Conservation (phyloP, 1,140 invertebrate species). For the Parasteatoda tepidariorum region DNA sequence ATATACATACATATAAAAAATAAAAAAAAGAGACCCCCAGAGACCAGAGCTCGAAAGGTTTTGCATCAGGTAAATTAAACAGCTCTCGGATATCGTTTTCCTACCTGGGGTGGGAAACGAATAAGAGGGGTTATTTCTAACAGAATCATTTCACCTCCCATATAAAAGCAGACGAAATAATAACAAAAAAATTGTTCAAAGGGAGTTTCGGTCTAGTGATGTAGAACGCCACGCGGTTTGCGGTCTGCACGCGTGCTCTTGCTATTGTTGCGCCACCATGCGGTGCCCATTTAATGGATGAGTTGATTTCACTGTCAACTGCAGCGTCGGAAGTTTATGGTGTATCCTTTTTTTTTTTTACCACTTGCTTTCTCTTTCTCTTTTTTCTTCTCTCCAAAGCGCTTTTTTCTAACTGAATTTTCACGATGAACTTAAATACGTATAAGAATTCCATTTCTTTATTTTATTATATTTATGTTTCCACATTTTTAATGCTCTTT, state of each 20-base stretch:
- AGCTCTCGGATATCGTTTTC: conserved; percentile 1
- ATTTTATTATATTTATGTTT: too few relatives aligned
- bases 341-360: too few relatives aligned
- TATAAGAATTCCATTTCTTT: too few relatives aligned
- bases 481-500: too few relatives aligned
- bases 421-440: too few relatives aligned
- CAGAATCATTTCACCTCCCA: conserved; percentile 39
- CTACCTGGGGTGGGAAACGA: neutral
- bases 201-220: conserved; percentile 20
- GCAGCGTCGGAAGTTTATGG: neutral
- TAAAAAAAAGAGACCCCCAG: conserved; percentile 33
- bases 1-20: neutral
- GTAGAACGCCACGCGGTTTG: conserved; percentile 10
- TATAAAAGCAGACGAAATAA: neutral
- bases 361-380: neutral
- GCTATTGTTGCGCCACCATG: conserved; percentile 38
- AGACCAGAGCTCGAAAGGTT: conserved; percentile 1
- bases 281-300: conserved; percentile 56
- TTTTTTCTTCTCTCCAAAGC: too few relatives aligned
- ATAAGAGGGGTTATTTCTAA: conserved; percentile 21
- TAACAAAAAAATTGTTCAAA: neutral
- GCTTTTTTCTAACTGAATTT: too few relatives aligned
- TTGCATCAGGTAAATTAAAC: conserved; percentile 59
- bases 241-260: neutral
- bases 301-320: conserved; percentile 48